Evolutionary conservation across 2,797 vertebrate genomes (phyloP).

Genomic region (Denticeps clupeoides): DNA sequence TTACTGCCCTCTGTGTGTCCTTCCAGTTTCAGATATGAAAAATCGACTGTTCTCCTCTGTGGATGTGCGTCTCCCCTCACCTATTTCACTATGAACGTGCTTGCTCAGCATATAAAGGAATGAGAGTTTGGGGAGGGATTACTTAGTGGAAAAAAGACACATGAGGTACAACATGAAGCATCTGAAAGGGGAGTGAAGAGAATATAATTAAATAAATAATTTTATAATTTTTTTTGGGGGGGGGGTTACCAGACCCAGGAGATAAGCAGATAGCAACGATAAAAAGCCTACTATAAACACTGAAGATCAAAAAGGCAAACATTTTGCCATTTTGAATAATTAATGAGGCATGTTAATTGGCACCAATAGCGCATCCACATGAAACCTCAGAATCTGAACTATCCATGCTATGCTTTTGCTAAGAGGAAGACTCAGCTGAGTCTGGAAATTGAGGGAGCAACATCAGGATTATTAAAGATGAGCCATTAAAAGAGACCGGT

Average conservation of each 20-base stretch:
- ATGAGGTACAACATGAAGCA: slow-evolving; percentile 11
- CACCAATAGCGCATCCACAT: slow-evolving; percentile 50
- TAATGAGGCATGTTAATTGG: slow-evolving; percentile 45
- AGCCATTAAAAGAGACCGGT: too few relatives aligned
- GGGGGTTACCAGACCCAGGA: too few relatives aligned
- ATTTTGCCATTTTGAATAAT: slow-evolving; percentile 24
- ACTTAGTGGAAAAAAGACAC: slow-evolving; percentile 21
- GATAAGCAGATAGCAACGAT: slow-evolving; percentile 7
- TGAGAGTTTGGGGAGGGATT: slow-evolving; percentile 12
- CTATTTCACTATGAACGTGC: slow-evolving; percentile 52
- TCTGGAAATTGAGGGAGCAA: too few relatives aligned
- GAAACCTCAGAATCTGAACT: too few relatives aligned
- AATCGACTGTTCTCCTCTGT: slow-evolving; percentile 57
- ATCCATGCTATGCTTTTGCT: slow-evolving; percentile 35
- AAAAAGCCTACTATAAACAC: not conserved
- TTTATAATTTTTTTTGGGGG: too few relatives aligned
- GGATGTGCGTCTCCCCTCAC: slow-evolving; percentile 35
- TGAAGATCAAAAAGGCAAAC: slow-evolving; percentile 25
- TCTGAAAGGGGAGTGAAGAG: slow-evolving; percentile 14
- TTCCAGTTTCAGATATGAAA: slow-evolving; percentile 58
- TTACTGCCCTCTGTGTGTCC: slow-evolving; percentile 50
- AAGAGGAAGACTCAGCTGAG: slow-evolving; percentile 7
- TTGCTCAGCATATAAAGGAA: slow-evolving; percentile 49
- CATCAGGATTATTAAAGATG: too few relatives aligned
- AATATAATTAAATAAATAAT: too few relatives aligned